Base-by-base conservation (phyloP, 2,888 invertebrate genomes). In the Clepsis dumicolana region DNA sequence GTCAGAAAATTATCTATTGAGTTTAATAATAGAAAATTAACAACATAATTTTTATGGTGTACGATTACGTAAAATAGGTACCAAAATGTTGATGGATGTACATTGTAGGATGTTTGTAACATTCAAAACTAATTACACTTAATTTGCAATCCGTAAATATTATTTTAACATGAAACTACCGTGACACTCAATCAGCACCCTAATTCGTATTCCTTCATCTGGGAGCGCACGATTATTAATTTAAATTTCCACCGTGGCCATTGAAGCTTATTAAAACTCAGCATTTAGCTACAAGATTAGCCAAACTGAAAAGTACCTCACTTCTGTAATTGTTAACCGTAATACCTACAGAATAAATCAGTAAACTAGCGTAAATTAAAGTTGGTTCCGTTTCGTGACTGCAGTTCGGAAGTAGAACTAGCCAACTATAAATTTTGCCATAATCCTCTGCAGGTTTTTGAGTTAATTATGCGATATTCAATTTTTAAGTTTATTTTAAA, bases 261-360 rank as follows among this genome's bases (percentile, higher is more conserved):
- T 38, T 64, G 16, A 56, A 64, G 44, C 54, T 56, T 32, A 64
- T 44, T 64, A 56, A 64, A 64, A 64, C 56, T 56, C 27, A 29
- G 44, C n/a, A 41, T 12, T n/a, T n/a, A 12, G 35, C n/a, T n/a
- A n/a, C 16, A n/a, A 41, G n/a, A 5, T 16, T 12, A 12, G 35
- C 41, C n/a, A 16, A n/a, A n/a, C 41, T 16, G 41, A 25, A 16
- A n/a, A 24, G 35, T 14, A 14, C 0, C 8, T n/a, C 0, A 60
- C 16, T n/a, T 24, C n/a, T 12, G 2, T 4, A 60, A 10, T 60
- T 41, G n/a, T 52, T 21, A 21, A 60, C 27, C 65, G 27, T 65
- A 60, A 7, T 25, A 7, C 4, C 38, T 29, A 41, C 1, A 16
- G 21, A 10, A 60, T 65, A 44, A 52, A 18, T 2, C n/a, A 4